These are phyloP conservation scores for Morpho helenor DNA, from an alignment of 2,888 invertebrate species.

Conservation along the genomic window DNA sequence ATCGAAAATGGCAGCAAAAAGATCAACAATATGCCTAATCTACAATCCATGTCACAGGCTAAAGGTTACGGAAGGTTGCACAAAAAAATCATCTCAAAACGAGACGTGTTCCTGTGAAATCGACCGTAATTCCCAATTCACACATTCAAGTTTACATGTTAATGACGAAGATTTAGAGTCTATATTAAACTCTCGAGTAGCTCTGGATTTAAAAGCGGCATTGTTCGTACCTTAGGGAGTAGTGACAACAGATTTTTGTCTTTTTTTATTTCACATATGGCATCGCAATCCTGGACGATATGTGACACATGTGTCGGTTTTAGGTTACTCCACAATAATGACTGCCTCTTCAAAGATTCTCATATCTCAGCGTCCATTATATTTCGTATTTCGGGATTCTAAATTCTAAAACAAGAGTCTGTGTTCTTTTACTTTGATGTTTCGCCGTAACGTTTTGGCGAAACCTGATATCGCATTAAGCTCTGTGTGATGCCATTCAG, in stretches of 20 bases:
- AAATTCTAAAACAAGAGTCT: conserved; percentile 51
- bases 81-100: conserved; percentile 69
- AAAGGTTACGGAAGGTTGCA: conserved; percentile 76
- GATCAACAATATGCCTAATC: conserved; percentile 78
- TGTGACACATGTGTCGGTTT: conserved; percentile 77
- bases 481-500: conserved; percentile 31
- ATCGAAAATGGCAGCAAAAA: conserved; percentile 67
- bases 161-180: conserved; percentile 38
- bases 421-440: conserved; percentile 62
- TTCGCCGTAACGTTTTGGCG: conserved; percentile 51
- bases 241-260: conserved; percentile 76
- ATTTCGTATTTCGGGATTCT: conserved; percentile 51
- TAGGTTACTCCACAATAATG: conserved; percentile 73
- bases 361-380: conserved; percentile 60
- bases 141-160: conserved; percentile 40
- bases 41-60: conserved; percentile 78
- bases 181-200: conserved; percentile 37
- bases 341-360: conserved; percentile 69
- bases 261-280: conserved; percentile 75
- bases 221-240: conserved; percentile 75
- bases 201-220: conserved; percentile 49
- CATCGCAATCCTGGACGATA: conserved; percentile 77
- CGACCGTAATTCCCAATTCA: conserved; percentile 48
- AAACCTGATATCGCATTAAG: conserved; percentile 48
- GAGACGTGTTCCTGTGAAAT: conserved; percentile 56